Evolutionary conservation across 1,140 invertebrate genomes (phyloP), one percentile per base, ranked within the genome.

Genomic region (Leptestheria dahalacensis): DNA sequence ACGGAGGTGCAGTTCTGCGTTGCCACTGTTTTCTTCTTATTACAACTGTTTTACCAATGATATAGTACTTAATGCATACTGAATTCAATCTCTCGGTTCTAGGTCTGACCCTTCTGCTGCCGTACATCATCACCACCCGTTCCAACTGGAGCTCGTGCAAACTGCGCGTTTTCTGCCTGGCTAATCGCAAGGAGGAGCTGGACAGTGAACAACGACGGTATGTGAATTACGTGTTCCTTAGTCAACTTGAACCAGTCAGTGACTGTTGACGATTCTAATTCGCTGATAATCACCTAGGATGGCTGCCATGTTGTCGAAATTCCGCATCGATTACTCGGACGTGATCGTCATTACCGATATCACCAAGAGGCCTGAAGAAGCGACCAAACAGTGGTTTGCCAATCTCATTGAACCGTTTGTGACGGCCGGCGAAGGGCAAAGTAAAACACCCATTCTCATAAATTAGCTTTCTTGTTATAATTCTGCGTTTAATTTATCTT

Each of bases 181-280:
- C 92, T 9, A 96, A 94, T 67, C 93, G 90, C 68, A 80, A 90
- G 53, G 84, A 89, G 4, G 91, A 94, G 67, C 71, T 97, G 55
- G 91, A 96, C 70, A 83, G 86, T 52, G 92, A 97, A 68, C 90
- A 96, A 68, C 78, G 89, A 68, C 91, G 86, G 86, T 88, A 70
- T n/a, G n/a, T n/a, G n/a, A n/a, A n/a, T n/a, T n/a, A n/a, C n/a
- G n/a, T n/a, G n/a, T n/a, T n/a, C n/a, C n/a, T n/a, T n/a, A n/a
- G n/a, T n/a, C n/a, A n/a, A n/a, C n/a, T n/a, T n/a, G n/a, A n/a
- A n/a, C n/a, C n/a, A n/a, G n/a, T n/a, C n/a, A n/a, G n/a, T n/a
- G n/a, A n/a, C n/a, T n/a, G n/a, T n/a, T n/a, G n/a, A n/a, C 4
- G 28, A 62, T 60, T 23, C 52, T 28, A 15, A 51, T 61, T 24